A percentile compares a stretch with the other conserved stretches of the same genome.
Conservation (phyloP, 2,113 vertebrate species). For the Scomber japonicus region DNA sequence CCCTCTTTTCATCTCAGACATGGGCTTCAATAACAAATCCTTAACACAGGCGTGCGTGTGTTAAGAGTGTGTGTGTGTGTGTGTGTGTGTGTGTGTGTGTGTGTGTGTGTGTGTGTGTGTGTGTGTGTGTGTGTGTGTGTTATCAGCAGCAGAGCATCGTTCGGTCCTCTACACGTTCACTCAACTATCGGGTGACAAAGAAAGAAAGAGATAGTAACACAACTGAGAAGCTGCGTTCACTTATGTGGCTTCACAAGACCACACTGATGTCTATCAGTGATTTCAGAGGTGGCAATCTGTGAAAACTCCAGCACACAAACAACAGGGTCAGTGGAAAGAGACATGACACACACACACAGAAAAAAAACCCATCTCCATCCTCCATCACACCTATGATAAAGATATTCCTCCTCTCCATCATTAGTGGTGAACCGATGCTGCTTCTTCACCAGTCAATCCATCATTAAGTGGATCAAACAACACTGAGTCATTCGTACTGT, state of each 20-base stretch:
- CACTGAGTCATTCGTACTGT: too few species aligned
- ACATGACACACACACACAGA: too few species aligned
- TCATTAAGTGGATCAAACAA: too few species aligned
- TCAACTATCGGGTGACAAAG: not conserved
- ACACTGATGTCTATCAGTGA: constrained; percentile 50
- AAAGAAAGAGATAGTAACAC: not conserved
- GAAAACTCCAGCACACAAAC: not conserved
- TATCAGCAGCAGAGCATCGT: not conserved
- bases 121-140: not conserved
- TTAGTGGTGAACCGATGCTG: constrained; percentile 2
- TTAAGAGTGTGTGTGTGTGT: too few species aligned
- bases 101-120: not conserved
- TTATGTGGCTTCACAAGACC: constrained; percentile 48
- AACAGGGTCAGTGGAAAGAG: not conserved
- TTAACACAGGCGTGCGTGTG: not conserved
- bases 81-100: not conserved
- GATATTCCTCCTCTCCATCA: not conserved
- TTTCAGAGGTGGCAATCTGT: constrained; percentile 18
- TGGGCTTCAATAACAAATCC: not conserved
- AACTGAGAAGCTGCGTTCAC: constrained; percentile 5
- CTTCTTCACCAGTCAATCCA: not conserved
- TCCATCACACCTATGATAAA: not conserved
- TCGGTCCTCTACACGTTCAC: not conserved
- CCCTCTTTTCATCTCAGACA: not conserved
- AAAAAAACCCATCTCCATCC: not conserved